phyloP scores from a whole-genome alignment of 2,113 vertebrate genomes.

The Morone saxatilis region DNA sequence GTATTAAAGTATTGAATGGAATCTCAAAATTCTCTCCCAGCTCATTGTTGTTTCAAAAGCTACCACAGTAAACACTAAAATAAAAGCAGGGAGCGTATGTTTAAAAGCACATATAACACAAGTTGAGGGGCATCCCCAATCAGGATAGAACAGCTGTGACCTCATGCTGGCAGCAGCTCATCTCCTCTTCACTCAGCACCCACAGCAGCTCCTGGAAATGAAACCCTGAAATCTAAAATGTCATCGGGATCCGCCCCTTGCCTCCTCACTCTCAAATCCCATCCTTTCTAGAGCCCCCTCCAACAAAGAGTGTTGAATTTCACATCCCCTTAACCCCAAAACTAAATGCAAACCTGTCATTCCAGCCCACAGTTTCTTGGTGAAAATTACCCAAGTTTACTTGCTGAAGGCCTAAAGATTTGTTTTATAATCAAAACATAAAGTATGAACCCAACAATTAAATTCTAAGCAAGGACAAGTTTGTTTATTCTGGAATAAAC shows the following conservation, averaged over 20 bases:
- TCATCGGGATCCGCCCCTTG: conserved; percentile 50
- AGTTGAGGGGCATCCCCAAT: conserved; percentile 34
- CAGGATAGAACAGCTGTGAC: conserved; percentile 33
- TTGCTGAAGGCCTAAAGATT: conserved; percentile 3
- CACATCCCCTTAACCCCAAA: conserved; percentile 37
- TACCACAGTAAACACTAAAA: background rate
- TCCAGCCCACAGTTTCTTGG: conserved; percentile 3
- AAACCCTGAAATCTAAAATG: conserved; percentile 71
- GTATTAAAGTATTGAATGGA: background rate
- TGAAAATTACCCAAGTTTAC: conserved; percentile 19
- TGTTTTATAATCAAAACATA: conserved; percentile 30
- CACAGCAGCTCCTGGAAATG: conserved; percentile 55
- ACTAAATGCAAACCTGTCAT: conserved; percentile 43
- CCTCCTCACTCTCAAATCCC: conserved; percentile 45
- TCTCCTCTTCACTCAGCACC: conserved; percentile 73
- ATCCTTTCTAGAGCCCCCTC: conserved; percentile 28
- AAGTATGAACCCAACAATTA: background rate
- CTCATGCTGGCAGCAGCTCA: conserved; percentile 59
- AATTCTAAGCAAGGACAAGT: background rate
- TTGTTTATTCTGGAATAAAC: conserved; percentile 14
- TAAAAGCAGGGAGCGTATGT: background rate
- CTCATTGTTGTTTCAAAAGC: background rate
- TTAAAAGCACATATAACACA: background rate
- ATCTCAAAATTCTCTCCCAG: background rate
- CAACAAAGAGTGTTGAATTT: conserved; percentile 59